phyloP scores from a whole-genome alignment of 2,797 vertebrate species.

The Onychomys leucogaster region DNA sequence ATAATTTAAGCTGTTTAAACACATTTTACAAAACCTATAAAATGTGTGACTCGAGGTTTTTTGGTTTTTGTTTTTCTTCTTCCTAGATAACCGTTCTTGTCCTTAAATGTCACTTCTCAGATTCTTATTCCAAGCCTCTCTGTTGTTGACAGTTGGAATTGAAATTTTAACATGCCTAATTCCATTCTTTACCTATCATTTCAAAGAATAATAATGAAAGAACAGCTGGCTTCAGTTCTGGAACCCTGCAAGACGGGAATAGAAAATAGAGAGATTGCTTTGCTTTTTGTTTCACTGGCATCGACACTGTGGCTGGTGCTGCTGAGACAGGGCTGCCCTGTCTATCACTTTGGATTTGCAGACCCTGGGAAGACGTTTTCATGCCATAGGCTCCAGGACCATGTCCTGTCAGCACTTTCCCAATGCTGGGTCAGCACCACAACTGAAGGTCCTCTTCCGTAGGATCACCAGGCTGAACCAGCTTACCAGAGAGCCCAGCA shows the following conservation, averaged over 20 bases:
- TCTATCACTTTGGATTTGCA: constrained; percentile 55
- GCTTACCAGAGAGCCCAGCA: background rate
- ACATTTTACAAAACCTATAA: constrained; percentile 37
- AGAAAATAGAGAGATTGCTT: constrained; percentile 73
- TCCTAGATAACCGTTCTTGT: constrained; percentile 9
- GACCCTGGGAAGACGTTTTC: constrained; percentile 74
- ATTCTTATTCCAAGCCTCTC: background rate
- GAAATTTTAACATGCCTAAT: constrained; percentile 42
- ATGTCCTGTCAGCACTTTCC: constrained; percentile 70
- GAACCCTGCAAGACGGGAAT: background rate
- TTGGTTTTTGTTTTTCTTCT: background rate
- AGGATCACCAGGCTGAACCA: background rate
- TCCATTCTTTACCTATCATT: constrained; percentile 11
- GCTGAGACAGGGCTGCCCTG: constrained; percentile 54
- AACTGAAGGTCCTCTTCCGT: constrained; percentile 58
- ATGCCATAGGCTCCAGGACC: constrained; percentile 67
- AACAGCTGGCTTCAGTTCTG: background rate
- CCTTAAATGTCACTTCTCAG: constrained; percentile 11
- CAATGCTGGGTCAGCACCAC: constrained; percentile 79
- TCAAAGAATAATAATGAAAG: background rate
- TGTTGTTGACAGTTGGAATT: background rate
- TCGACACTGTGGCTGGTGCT: constrained; percentile 43
- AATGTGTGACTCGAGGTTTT: constrained; percentile 29
- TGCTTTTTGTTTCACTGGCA: constrained; percentile 70
- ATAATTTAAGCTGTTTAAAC: constrained; percentile 40